Percentiles rank a stretch among this genome's conserved stretches.
phyloP scores from a whole-genome alignment of 2,797 vertebrate genomes.

The Fratercula arctica region DNA sequence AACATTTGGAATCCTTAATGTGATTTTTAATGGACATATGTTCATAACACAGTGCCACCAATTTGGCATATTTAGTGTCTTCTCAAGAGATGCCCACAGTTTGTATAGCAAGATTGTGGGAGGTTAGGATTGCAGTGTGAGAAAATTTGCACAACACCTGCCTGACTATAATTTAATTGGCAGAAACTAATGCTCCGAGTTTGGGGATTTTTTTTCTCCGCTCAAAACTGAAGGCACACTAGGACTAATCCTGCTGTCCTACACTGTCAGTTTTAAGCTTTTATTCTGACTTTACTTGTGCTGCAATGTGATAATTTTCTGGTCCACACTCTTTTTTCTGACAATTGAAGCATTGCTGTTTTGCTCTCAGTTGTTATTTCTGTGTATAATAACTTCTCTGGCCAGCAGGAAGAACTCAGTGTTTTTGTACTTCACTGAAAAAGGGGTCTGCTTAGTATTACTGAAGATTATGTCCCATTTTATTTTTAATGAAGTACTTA shows the following conservation, averaged over 20 bases:
- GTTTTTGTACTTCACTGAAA: not conserved
- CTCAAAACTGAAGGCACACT: constrained; percentile 5
- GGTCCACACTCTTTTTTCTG: not conserved
- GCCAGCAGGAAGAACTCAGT: not conserved
- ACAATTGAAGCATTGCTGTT: not conserved
- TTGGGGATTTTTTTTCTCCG: not conserved
- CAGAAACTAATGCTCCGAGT: constrained; percentile 56
- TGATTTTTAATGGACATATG: constrained; percentile 70
- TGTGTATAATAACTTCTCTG: not conserved
- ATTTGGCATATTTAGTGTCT: constrained; percentile 70
- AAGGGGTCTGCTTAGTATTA: not conserved
- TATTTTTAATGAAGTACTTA: not conserved
- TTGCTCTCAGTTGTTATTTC: not conserved
- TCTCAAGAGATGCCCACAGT: constrained; percentile 70
- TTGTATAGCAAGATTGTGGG: constrained; percentile 71
- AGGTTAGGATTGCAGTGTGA: constrained; percentile 69
- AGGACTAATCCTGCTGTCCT: not conserved
- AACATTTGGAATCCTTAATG: constrained; percentile 70
- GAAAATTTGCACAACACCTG: constrained; percentile 70
- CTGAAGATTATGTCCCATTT: not conserved
- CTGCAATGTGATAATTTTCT: not conserved
- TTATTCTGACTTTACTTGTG: not conserved
- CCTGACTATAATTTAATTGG: constrained; percentile 66
- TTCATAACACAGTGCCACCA: constrained; percentile 62
- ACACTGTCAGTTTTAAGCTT: not conserved